phyloP scores from a whole-genome alignment of 2,113 vertebrate genomes.

The Myocastor coypus region DNA sequence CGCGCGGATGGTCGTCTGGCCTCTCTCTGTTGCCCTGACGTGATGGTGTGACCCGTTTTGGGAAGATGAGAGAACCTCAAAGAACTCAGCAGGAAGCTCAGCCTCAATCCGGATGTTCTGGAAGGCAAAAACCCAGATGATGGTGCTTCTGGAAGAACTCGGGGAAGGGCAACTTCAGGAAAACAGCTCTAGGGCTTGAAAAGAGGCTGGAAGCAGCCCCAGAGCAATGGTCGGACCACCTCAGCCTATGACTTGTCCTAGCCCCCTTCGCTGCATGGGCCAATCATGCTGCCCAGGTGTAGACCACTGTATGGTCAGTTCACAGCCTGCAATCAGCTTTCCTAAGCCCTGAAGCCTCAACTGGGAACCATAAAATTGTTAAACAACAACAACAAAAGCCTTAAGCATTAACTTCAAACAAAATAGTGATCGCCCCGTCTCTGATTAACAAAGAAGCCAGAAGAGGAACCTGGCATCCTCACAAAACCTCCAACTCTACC shows the following conservation, averaged over 20 bases:
- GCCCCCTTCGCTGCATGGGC: fast-evolving
- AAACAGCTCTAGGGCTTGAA: neutral
- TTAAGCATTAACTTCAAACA: neutral
- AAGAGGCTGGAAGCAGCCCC: fast-evolving
- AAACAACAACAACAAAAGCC: neutral
- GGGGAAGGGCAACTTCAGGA: fast-evolving
- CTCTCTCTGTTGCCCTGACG: constrained; percentile 89
- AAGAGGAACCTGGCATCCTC: neutral
- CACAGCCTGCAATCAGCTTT: neutral
- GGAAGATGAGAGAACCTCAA: constrained; percentile 92
- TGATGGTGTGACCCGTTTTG: constrained; percentile 94
- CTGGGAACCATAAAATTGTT: neutral
- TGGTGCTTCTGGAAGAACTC: neutral
- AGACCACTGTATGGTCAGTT: neutral
- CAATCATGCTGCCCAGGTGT: neutral
- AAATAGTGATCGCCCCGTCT: fast-evolving
- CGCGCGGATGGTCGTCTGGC: constrained; percentile 91
- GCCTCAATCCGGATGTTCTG: constrained; percentile 93
- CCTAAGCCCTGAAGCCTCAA: neutral
- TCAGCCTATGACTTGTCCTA: neutral
- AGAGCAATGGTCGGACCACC: neutral
- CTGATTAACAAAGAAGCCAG: too few species aligned
- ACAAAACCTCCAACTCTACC: neutral
- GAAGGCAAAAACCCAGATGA: constrained; percentile 39
- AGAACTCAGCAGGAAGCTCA: constrained; percentile 89